Percentiles rank a stretch among this genome's conserved stretches.
Conservation (phyloP, 2,888 invertebrate species). For the Monochamus alternatus region DNA sequence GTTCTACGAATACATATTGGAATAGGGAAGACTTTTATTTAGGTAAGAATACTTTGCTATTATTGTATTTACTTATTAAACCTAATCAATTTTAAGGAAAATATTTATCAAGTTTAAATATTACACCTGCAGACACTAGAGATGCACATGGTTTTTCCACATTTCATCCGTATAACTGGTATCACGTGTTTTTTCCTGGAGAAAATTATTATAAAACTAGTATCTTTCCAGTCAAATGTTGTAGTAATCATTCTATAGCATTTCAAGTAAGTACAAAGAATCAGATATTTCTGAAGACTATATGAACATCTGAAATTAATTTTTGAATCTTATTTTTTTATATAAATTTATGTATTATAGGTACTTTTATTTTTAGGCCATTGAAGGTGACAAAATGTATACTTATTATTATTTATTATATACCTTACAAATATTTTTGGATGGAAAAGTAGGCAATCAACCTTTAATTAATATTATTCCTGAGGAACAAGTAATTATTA, state of each 20-base stretch:
- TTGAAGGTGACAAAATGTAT: conserved; percentile 73
- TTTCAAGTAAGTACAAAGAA: conserved; percentile 67
- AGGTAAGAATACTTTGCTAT: conserved; percentile 63
- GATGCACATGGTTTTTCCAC: conserved; percentile 71
- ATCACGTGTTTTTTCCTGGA: conserved; percentile 68
- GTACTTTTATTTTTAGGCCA: conserved; percentile 65
- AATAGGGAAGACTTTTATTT: conserved; percentile 76
- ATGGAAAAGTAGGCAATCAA: conserved; percentile 70
- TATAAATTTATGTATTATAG: neutral
- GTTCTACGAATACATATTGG: conserved; percentile 72
- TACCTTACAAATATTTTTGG: conserved; percentile 70
- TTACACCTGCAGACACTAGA: conserved; percentile 72
- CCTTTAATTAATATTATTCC: conserved; percentile 65
- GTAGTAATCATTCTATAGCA: conserved; percentile 72
- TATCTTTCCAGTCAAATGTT: conserved; percentile 72
- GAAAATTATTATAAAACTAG: conserved; percentile 72
- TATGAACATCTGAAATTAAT: too few species aligned
- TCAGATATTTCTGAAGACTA: too few species aligned
- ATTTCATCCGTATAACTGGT: conserved; percentile 73
- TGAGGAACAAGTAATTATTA: conserved; percentile 66
- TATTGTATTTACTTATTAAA: neutral
- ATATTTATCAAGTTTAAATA: conserved; percentile 71
- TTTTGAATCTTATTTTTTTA: conserved; percentile 6
- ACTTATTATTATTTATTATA: conserved; percentile 74
- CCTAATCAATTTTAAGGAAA: conserved; percentile 69